Evolutionary conservation across 2,888 invertebrate genomes (phyloP), one percentile per base, ranked within the genome.

Genomic region (Sesamia inferens): DNA sequence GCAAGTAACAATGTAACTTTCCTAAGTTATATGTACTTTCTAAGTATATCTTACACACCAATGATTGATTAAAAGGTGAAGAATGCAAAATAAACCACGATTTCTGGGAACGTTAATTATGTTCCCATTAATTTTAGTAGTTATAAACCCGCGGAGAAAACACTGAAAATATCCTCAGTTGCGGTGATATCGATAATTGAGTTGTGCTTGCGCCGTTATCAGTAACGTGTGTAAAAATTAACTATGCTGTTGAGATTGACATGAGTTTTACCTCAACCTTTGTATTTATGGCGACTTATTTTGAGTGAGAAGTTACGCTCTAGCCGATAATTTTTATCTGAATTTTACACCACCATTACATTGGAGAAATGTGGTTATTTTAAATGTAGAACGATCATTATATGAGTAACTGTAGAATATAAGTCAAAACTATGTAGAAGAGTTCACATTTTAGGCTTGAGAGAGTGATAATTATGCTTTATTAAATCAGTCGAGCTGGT

Each of bases 151-250:
- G 64, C 78, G 31, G 78, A 83, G 61, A 39, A 74, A 84, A 72
- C 70, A 78, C 80, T 48, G 78, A 79, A 83, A 84, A 85, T 70
- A 81, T 79, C 65, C 72, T 71, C 78, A 54, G 79, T 78, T 70
- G 77, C 55, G 80, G 79, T 86, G 84, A 83, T 87, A 85, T 78
- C 84, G 84, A 82, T 86, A 87, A 85, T 87, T 85, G 85, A 86
- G 84, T 84, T 84, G 86, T 69, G 81, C 70, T 39, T 67, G 76
- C 76, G 58, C 76, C 68, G 80, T 87, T 87, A 87, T 87, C 86
- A 83, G 85, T 73, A 81, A 85, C 81, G 86, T 86, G 78, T 85
- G 82, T 85, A 84, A 86, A 77, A 85, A 86, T 86, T 86, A 86
- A 83, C 82, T 86, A 78, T 82, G 85, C 77, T 85, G 81, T 85